Conservation (phyloP, 2,797 vertebrate genomes). For the Cephalopachus bancanus region DNA sequence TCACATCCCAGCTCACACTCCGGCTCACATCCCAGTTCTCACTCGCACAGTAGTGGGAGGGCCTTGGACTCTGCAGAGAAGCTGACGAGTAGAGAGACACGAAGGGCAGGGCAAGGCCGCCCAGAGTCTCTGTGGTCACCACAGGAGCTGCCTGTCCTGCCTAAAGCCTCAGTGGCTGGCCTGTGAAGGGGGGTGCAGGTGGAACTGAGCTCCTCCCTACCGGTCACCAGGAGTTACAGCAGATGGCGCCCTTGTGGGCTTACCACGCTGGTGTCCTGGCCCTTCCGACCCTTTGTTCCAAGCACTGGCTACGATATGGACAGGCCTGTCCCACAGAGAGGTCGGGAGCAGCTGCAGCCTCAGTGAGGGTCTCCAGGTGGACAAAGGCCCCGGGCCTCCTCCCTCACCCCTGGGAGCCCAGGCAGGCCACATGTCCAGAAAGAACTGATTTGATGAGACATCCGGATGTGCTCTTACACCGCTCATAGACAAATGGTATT, state of each 20-base stretch:
- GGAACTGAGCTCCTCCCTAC: neutral
- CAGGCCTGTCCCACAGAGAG: no score
- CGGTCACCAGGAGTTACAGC: neutral
- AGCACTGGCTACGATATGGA: neutral
- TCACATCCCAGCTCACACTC: no score
- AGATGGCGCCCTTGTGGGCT: rapidly evolving
- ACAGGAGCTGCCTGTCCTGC: neutral
- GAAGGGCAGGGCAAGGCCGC: neutral
- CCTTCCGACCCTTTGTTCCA: neutral
- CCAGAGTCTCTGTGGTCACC: neutral
- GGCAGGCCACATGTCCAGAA: neutral
- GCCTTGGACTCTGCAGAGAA: no score
- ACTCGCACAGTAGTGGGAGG: no score
- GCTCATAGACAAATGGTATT: rapidly evolving
- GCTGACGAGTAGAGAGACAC: neutral
- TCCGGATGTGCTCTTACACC: rapidly evolving
- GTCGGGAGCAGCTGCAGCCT: neutral
- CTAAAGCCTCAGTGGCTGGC: no score
- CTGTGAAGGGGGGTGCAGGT: neutral
- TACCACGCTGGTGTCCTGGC: no score
- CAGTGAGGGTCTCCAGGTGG: neutral
- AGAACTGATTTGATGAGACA: no score
- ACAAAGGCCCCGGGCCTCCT: neutral
- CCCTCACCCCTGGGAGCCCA: neutral
- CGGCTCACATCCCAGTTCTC: no score